Base-by-base conservation (phyloP, 1,140 invertebrate genomes). In the Apis cerana region DNA sequence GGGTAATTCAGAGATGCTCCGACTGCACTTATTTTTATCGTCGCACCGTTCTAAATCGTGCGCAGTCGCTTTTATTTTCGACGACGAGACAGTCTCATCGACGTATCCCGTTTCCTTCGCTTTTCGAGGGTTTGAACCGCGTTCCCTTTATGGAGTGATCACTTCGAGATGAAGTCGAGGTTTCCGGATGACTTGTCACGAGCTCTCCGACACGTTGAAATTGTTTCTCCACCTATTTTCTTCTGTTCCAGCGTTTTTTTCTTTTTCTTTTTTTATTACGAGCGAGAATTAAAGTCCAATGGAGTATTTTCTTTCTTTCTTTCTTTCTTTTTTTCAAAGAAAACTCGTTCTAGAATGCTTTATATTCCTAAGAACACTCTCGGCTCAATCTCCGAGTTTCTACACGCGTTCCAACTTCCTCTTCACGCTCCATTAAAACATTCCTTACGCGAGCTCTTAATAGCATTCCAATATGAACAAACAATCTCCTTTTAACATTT, bases 11-110 rank as follows among this genome's bases (percentile, higher is more conserved):
- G 65, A n/a, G 65, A 62, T 82, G 85, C 82, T 78, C 27, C 62
- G 72, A 83, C 70, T 71, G 69, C 67, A 79, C 75, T 87, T 88
- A 87, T 88, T 85, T 88, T 88, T 87, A 87, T 87, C 83, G 86
- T 75, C 59, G 50, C 33, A 33, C 70, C 82, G 82, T 72, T 70
- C 83, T 70, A 82, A 87, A 82, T 78, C 78, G 78, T 64, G 64
- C 58, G 21, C 56, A 65, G 65, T 48, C 75, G 59, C 54, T 85
- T 88, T 88, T 88, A 88, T 88, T 88, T 85, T 88, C 82, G 77
- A 27, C 69, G 77, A 15, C 64, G 65, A 87, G 78, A 82, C 82
- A 64, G 61, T 84, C 81, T 81, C 85, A 87, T 87, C 78, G 86
- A 87, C 85, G 27, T 27, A 77, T 69, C 80, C 80, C 80, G 50